These are phyloP conservation scores for Mechanitis messenoides DNA, from an alignment of 2,888 invertebrate genomes.

Conservation along the genomic window DNA sequence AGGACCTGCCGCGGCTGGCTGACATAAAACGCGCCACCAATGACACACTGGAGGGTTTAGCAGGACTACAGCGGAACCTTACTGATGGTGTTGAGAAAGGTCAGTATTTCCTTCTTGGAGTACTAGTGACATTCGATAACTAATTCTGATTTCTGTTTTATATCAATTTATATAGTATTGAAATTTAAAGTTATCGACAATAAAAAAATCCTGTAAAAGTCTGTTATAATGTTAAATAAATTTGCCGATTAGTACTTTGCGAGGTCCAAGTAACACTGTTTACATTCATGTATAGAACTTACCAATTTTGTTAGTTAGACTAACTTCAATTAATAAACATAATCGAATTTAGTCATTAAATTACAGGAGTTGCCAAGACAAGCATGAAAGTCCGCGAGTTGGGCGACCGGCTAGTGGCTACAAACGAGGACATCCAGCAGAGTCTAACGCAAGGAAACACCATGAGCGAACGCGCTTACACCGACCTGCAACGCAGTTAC, in stretches of 20 bases:
- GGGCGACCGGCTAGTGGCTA: conserved; percentile 65
- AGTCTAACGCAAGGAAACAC: conserved; percentile 76
- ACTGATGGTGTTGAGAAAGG: conserved; percentile 62
- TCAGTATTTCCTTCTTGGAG: conserved; percentile 37
- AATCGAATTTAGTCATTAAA: conserved; percentile 5
- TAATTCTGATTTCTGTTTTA: background rate
- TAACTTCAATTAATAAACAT: background rate
- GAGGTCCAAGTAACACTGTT: no score
- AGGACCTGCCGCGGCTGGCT: conserved; percentile 65
- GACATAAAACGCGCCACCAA: conserved; percentile 78
- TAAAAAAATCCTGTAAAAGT: no score
- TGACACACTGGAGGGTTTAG: conserved; percentile 76
- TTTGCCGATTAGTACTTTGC: no score
- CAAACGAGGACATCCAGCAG: conserved; percentile 76
- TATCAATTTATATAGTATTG: background rate
- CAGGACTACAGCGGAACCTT: conserved; percentile 70
- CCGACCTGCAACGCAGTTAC: conserved; percentile 73
- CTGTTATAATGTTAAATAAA: no score
- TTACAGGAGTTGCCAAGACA: conserved; percentile 61
- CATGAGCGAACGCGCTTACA: conserved; percentile 74
- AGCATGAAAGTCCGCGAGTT: conserved; percentile 73
- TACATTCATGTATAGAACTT: no score
- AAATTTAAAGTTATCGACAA: no score
- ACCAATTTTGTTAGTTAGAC: no score
- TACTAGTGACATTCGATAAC: background rate